Conservation (phyloP, 2,797 vertebrate genomes). For the Lemur catta region DNA sequence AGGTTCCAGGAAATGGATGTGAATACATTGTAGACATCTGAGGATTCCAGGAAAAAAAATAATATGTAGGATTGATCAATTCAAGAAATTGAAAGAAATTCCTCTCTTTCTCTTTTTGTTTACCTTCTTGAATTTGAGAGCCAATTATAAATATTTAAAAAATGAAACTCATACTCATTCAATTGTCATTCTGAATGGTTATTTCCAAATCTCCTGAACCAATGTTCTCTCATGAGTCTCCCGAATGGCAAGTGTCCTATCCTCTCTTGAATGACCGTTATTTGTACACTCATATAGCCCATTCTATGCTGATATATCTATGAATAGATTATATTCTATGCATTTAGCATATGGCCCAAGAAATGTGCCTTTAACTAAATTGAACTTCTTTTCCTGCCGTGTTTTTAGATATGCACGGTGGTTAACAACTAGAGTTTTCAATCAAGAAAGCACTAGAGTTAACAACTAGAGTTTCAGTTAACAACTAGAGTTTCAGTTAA, state of each 20-base stretch:
- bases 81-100: background rate
- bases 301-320: background rate
- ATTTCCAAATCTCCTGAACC: background rate
- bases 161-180: background rate
- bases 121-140: background rate
- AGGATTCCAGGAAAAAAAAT: background rate
- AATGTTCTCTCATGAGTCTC: fast-evolving
- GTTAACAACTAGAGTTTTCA: background rate
- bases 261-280: background rate
- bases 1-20: background rate
- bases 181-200: background rate
- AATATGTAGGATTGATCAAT: too few relatives aligned
- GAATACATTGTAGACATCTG: background rate
- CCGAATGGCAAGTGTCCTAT: background rate
- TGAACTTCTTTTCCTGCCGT: background rate
- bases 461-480: background rate
- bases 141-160: background rate
- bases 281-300: background rate
- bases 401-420: background rate
- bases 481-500: background rate
- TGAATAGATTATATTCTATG: background rate
- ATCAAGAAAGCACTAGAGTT: background rate
- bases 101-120: background rate
- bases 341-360: background rate
- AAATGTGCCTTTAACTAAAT: background rate